These are phyloP conservation scores for Fissipunctia ypsillon DNA, from an alignment of 2,888 invertebrate species.

Conservation along the genomic window DNA sequence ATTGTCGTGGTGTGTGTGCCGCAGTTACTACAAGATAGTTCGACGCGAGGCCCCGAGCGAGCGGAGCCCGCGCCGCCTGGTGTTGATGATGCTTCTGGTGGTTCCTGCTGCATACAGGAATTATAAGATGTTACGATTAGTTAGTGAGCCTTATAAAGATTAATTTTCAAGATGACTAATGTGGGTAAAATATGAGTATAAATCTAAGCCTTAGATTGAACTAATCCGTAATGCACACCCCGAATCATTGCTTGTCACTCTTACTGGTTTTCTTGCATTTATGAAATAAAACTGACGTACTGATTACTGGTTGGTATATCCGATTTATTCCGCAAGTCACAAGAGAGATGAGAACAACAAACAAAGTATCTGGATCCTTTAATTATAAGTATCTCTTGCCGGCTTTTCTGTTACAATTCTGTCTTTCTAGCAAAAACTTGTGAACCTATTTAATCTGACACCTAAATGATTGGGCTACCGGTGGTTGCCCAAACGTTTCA, in stretches of 20 bases:
- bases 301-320: neutral
- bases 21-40: conserved; percentile 98
- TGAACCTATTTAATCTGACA: neutral
- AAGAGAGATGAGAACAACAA: neutral
- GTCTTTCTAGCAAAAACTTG: neutral
- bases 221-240: too few relatives aligned
- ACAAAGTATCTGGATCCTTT: neutral
- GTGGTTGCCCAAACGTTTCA: too few relatives aligned
- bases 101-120: conserved; percentile 69
- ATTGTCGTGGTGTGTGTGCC: conserved; percentile 99
- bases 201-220: neutral
- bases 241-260: neutral
- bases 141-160: neutral
- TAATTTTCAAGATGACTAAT: neutral
- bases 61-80: conserved; percentile 50
- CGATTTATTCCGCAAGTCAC: neutral
- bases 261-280: neutral
- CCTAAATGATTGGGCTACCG: too few relatives aligned
- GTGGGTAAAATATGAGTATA: neutral
- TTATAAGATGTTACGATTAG: neutral
- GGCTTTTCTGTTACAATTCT: neutral
- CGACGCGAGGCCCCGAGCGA: conserved; percentile 90
- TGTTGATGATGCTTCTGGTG: conserved; percentile 65
- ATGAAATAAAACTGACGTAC: neutral
- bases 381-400: neutral